Conservation (phyloP, 2,797 vertebrate genomes). For the Pogonophryne albipinna region DNA sequence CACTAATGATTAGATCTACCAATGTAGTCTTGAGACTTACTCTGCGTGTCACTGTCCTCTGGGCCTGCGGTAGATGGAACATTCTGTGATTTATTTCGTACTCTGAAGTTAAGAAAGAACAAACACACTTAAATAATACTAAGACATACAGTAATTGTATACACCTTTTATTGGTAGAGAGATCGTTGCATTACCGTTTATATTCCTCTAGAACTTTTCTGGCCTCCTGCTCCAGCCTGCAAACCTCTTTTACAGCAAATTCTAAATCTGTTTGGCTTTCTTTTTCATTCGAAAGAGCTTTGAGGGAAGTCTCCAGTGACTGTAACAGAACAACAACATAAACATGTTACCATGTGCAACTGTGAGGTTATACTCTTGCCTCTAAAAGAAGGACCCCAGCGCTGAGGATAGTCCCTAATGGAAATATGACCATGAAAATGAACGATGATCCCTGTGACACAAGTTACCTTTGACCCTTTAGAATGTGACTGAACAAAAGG, state of each 20-base stretch:
- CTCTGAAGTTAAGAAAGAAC: slow-evolving; percentile 54
- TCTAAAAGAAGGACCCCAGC: not conserved
- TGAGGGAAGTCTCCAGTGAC: slow-evolving; percentile 48
- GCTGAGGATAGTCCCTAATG: not conserved
- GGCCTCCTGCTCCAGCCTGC: slow-evolving; percentile 59
- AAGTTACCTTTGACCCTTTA: slow-evolving; percentile 2
- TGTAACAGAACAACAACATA: slow-evolving; percentile 36
- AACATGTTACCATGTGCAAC: not conserved
- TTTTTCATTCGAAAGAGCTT: slow-evolving; percentile 26
- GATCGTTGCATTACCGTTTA: slow-evolving; percentile 62
- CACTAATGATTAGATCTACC: slow-evolving; percentile 19
- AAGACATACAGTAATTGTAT: not conserved
- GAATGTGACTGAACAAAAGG: not conserved
- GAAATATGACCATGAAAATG: not conserved
- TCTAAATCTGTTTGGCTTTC: slow-evolving; percentile 55
- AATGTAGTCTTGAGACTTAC: slow-evolving; percentile 49
- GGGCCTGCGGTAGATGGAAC: slow-evolving; percentile 14
- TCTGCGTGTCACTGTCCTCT: slow-evolving; percentile 41
- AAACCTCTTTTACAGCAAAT: slow-evolving; percentile 61
- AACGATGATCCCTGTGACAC: not conserved
- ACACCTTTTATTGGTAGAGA: not conserved
- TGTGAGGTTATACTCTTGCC: not conserved
- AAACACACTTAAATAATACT: slow-evolving; percentile 14
- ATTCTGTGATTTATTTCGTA: slow-evolving; percentile 70
- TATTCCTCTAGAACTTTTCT: slow-evolving; percentile 71